These are phyloP conservation scores for Meganola albula DNA, from an alignment of 2,888 invertebrate genomes.

Conservation along the genomic window DNA sequence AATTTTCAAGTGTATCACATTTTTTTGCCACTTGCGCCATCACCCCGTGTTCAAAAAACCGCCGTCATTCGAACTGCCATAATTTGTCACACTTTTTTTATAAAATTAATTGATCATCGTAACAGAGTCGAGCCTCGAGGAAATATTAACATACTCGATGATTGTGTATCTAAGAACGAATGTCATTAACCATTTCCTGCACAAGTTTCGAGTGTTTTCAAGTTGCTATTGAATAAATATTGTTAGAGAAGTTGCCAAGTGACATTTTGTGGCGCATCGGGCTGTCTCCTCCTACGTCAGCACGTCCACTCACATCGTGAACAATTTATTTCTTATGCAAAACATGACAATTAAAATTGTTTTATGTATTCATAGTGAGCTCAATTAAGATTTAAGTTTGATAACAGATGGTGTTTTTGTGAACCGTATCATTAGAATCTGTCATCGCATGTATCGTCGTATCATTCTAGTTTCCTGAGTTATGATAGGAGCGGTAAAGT, in stretches of 20 bases:
- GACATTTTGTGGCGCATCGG: constrained; percentile 59
- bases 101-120: constrained; percentile 60
- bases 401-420: constrained; percentile 58
- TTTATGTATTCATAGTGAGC: constrained; percentile 60
- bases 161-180: constrained; percentile 64
- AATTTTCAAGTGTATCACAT: constrained; percentile 71
- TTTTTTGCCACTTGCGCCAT: constrained; percentile 53
- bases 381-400: constrained; percentile 72
- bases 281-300: constrained; percentile 49
- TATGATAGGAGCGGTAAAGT: constrained; percentile 34
- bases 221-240: constrained; percentile 70
- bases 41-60: constrained; percentile 42
- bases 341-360: constrained; percentile 68
- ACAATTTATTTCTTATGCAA: constrained; percentile 68
- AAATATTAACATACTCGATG: constrained; percentile 59
- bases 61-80: constrained; percentile 46
- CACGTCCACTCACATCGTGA: constrained; percentile 46
- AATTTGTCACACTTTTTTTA: constrained; percentile 71
- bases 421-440: constrained; percentile 53
- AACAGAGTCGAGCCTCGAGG: constrained; percentile 36
- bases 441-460: constrained; percentile 39
- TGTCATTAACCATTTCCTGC: constrained; percentile 70
- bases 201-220: constrained; percentile 63
- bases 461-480: constrained; percentile 35
- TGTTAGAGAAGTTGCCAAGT: constrained; percentile 69